These are phyloP conservation scores for Melipona beecheii DNA, from an alignment of 2,888 invertebrate genomes.

Conservation along the genomic window DNA sequence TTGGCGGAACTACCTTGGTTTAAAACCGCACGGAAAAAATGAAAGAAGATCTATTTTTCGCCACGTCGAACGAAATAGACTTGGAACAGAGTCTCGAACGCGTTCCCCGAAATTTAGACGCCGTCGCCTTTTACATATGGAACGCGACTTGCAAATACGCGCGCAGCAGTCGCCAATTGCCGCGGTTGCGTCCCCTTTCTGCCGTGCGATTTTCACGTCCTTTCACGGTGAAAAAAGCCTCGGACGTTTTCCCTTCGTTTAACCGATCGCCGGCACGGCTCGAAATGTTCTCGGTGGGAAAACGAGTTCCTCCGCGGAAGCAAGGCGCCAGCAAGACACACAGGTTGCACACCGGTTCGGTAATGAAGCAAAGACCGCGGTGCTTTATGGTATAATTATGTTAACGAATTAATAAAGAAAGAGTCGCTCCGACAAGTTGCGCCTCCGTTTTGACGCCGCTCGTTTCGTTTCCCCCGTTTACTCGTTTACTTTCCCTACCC, in stretches of 20 bases:
- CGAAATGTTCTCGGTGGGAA: not conserved
- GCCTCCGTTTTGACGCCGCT: slow-evolving; percentile 43
- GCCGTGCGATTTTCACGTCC: slow-evolving; percentile 19
- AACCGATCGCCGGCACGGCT: not conserved
- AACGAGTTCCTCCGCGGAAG: slow-evolving; percentile 17
- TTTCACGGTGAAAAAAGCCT: slow-evolving; percentile 18
- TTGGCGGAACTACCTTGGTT: slow-evolving; percentile 13
- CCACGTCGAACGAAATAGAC: slow-evolving; percentile 56
- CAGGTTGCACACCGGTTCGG: slow-evolving; percentile 72
- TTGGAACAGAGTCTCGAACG: slow-evolving; percentile 42
- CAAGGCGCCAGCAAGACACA: slow-evolving; percentile 62
- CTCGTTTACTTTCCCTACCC: slow-evolving; percentile 10
- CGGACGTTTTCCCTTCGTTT: slow-evolving; percentile 19
- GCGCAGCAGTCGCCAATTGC: slow-evolving; percentile 62
- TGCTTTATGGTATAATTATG: slow-evolving; percentile 80
- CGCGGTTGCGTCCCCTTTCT: slow-evolving; percentile 3
- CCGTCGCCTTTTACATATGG: slow-evolving; percentile 69
- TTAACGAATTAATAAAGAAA: slow-evolving; percentile 80
- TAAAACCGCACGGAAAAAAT: not conserved
- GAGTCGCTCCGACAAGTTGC: slow-evolving; percentile 69
- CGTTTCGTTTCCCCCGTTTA: slow-evolving; percentile 56
- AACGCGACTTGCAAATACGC: slow-evolving; percentile 70
- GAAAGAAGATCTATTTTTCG: too few species aligned
- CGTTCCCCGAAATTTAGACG: slow-evolving; percentile 67
- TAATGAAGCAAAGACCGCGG: slow-evolving; percentile 76